A percentile compares a stretch with the other conserved stretches of the same genome.
Evolutionary conservation across 1,140 invertebrate species (phyloP).

Genomic region (Mercenaria mercenaria): DNA sequence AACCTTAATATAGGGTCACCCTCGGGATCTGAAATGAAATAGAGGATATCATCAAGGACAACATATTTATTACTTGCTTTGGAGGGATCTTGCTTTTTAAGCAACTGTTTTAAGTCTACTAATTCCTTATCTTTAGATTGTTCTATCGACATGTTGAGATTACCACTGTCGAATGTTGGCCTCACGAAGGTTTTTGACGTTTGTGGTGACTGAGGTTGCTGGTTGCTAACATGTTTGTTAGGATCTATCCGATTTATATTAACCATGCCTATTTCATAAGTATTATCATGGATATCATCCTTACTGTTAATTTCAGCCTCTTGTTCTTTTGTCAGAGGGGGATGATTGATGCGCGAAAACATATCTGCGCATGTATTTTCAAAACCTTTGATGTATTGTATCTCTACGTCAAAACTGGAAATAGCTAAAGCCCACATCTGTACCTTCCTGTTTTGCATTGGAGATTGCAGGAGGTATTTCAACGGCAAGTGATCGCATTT

Average conservation of each 20-base stretch:
- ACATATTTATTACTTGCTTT: constrained; percentile 27
- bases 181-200: not conserved
- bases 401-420: constrained; percentile 54
- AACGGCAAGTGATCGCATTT: constrained; percentile 74
- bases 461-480: constrained; percentile 58
- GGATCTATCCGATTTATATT: constrained; percentile 57
- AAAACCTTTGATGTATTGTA: constrained; percentile 53
- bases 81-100: not conserved
- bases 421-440: constrained; percentile 69
- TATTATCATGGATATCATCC: constrained; percentile 5
- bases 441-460: constrained; percentile 70
- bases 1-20: constrained; percentile 21
- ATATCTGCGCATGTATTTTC: constrained; percentile 62
- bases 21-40: constrained; percentile 60
- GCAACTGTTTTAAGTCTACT: not conserved
- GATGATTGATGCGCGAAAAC: constrained; percentile 27
- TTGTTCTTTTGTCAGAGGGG: not conserved
- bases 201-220: not conserved
- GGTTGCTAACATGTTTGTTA: not conserved
- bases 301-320: not conserved
- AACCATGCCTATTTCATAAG: constrained; percentile 31
- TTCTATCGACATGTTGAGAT: constrained; percentile 42
- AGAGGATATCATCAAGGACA: constrained; percentile 58
- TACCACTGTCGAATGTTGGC: not conserved
- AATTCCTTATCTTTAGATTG: constrained; percentile 50